Evolutionary conservation across 2,888 invertebrate species (phyloP), one percentile per base, ranked within the genome.

Genomic region (Malthinus seriepunctatus): DNA sequence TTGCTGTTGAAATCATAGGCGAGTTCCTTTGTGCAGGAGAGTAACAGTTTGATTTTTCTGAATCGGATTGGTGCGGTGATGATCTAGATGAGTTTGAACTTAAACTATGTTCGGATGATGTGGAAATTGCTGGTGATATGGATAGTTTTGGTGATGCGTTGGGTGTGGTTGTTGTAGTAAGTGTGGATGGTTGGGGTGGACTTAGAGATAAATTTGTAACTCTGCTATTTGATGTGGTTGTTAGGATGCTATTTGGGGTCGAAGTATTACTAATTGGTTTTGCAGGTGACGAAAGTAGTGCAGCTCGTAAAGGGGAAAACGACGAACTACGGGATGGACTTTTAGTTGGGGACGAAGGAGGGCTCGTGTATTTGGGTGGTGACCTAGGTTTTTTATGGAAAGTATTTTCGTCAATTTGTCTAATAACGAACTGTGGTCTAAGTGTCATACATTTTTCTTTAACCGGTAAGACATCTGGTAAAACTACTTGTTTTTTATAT

Each of bases 391-490:
- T 62, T 57, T 66, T 71, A 34, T 63, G 65, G 12, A 60, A 64
- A 42, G 46, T 66, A 51, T 68, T 66, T 38, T 63, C 63, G 14
- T 71, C 71, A 11, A 63, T 53, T 14, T 57, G 74, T 53, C 76
- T 66, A 54, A 69, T 68, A 3, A 65, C 48, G 54, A 74, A 73
- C 50, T 73, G 73, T 62, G 75, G 72, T 70, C 77, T 69, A 35
- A 75, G 72, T 49, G 71, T 70, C 39, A 76, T 64, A 42, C 77
- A 64, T 70, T 84, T 84, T 3, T 80, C 84, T 46, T 82, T 83
- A 57, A 82, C 76, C n/a, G 84, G 84, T 57, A 84, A 71, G 8
- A 84, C 82, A 70, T 84, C 84, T 7, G 84, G 84, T 61, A 84
- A 69, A 64, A 82, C 80, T 38, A 77, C 69, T 67, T 71, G 71